Percentiles rank a stretch among this genome's conserved stretches.
phyloP scores from a whole-genome alignment of 2,113 vertebrate genomes.

The Delphinapterus leucas region DNA sequence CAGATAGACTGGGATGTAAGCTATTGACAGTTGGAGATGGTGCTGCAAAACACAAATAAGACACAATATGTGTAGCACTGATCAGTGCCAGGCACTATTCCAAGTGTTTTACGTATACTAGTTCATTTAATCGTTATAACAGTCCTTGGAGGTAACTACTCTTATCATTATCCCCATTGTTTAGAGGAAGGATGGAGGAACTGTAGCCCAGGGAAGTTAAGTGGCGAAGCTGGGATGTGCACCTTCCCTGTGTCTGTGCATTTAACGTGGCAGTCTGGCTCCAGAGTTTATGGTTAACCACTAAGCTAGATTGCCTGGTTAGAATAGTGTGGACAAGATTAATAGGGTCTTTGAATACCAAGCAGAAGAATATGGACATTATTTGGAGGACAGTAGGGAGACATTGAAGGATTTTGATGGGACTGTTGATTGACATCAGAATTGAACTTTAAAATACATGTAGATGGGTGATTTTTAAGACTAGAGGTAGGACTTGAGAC shows the following conservation, averaged over 20 bases:
- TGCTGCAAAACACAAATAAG: background rate
- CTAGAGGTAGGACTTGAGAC: background rate
- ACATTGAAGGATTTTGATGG: conserved; percentile 5
- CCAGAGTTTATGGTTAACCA: background rate
- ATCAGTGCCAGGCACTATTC: background rate
- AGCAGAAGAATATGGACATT: background rate
- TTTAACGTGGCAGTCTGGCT: background rate
- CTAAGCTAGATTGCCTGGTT: background rate
- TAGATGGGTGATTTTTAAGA: background rate
- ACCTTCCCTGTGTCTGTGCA: background rate
- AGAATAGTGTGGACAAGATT: background rate
- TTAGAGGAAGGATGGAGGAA: background rate
- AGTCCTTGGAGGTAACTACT: background rate
- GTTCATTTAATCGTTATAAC: background rate
- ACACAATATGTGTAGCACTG: background rate
- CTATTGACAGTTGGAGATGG: background rate
- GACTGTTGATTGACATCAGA: background rate
- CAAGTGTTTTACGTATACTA: background rate
- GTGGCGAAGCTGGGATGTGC: background rate
- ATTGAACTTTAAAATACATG: background rate
- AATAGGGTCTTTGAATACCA: background rate
- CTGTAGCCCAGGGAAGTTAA: background rate
- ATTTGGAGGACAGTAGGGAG: background rate
- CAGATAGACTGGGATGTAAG: background rate
- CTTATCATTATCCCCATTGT: background rate